Percentiles rank a stretch among this genome's conserved stretches.
phyloP scores from a whole-genome alignment of 37 sponge, comb jelly and placozoan species.

The Ephydatia muelleri region DNA sequence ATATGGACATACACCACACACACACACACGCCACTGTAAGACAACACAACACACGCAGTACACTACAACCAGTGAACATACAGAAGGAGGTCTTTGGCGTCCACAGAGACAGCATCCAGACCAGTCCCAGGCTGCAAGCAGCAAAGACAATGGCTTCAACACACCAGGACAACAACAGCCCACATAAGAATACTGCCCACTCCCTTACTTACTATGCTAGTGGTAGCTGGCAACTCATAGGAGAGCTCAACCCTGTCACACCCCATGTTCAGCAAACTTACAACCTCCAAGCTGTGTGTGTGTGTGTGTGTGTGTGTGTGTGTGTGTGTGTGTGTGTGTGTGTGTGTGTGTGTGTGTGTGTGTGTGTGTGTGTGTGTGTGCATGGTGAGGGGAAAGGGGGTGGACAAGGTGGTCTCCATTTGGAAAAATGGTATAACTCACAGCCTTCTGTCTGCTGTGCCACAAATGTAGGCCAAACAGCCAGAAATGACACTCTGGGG shows the following conservation, averaged over 20 bases:
- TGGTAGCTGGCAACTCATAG: neutral
- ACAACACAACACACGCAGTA: slow-evolving; percentile 30
- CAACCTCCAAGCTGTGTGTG: neutral
- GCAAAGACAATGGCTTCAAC: slow-evolving; percentile 18
- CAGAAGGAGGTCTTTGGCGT: neutral
- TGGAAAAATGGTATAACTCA: too few species aligned
- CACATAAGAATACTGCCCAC: too few species aligned
- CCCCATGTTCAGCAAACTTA: neutral
- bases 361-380: too few species aligned
- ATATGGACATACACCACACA: slow-evolving; percentile 41
- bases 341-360: too few species aligned
- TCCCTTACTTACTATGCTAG: neutral
- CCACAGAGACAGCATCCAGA: neutral
- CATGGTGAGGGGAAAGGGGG: too few species aligned
- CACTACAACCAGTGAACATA: neutral
- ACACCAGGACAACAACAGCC: neutral
- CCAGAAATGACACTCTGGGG: neutral
- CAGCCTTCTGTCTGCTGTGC: neutral
- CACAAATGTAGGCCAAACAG: neutral
- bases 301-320: too few species aligned
- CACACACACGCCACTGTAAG: slow-evolving; percentile 39
- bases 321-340: too few species aligned
- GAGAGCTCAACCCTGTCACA: neutral
- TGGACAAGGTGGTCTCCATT: too few species aligned
- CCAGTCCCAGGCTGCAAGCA: neutral